Percentiles rank a stretch among this genome's conserved stretches.
phyloP scores from a whole-genome alignment of 2,113 vertebrate genomes.

The Orycteropus afer region DNA sequence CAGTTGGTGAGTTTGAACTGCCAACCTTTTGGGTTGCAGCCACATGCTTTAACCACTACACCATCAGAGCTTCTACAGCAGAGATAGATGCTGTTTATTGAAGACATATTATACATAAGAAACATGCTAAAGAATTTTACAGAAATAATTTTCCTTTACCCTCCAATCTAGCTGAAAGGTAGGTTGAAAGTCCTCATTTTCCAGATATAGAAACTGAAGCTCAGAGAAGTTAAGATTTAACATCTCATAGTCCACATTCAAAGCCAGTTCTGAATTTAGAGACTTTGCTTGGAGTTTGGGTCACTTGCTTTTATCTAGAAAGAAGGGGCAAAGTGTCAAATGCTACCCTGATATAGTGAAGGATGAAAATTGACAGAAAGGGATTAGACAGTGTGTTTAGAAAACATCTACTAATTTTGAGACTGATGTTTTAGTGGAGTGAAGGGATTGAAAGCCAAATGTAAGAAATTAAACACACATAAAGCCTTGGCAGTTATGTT shows the following conservation, averaged over 20 bases:
- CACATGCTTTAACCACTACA: too few species aligned
- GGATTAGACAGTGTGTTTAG: neutral
- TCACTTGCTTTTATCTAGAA: neutral
- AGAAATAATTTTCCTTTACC: neutral
- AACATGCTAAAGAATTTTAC: neutral
- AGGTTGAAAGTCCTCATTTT: neutral
- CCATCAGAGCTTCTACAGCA: too few species aligned
- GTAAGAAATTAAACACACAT: conserved; percentile 12
- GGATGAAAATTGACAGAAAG: neutral
- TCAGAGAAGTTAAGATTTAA: conserved; percentile 10
- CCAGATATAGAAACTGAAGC: too few species aligned
- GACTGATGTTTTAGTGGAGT: neutral
- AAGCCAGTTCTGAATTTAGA: conserved; percentile 11
- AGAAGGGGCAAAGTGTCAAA: neutral
- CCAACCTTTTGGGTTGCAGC: too few species aligned
- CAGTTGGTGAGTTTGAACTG: too few species aligned
- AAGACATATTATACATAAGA: conserved; percentile 10
- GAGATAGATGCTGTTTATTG: neutral
- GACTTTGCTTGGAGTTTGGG: neutral
- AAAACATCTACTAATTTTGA: neutral
- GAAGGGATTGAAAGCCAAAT: neutral
- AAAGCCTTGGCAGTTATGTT: neutral
- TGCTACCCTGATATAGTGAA: neutral
- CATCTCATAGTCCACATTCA: neutral
- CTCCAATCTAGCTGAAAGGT: neutral